These are phyloP conservation scores for Styela plicata DNA, from an alignment of 23 tunicate genomes.

Conservation along the genomic window DNA sequence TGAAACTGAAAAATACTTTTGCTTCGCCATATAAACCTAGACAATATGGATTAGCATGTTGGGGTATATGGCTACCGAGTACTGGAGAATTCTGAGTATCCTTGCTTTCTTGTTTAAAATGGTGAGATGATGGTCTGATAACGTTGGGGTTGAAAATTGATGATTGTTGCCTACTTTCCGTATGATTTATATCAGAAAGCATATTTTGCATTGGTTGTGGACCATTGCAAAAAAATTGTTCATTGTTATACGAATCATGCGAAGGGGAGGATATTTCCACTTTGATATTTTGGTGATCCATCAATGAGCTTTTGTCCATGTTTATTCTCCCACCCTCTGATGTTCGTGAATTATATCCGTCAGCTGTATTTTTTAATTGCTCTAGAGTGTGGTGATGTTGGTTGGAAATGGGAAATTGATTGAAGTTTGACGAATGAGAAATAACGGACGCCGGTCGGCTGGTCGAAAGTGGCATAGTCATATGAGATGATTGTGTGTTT, in stretches of 20 bases:
- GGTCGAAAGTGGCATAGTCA: neutral
- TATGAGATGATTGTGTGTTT: neutral
- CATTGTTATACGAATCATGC: neutral
- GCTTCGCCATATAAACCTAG: neutral
- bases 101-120: neutral
- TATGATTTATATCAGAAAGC: neutral
- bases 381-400: neutral
- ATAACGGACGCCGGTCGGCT: constrained; percentile 13
- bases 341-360: neutral
- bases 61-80: too few species aligned
- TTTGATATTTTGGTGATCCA: neutral
- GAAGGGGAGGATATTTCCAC: neutral
- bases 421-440: constrained; percentile 8
- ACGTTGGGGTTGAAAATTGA: neutral
- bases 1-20: constrained; percentile 11
- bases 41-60: constrained; percentile 1
- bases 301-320: neutral
- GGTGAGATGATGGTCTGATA: neutral
- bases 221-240: neutral
- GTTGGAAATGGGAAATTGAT: neutral
- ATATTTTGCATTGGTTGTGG: neutral
- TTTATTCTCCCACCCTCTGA: neutral
- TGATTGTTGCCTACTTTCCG: neutral
- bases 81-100: neutral
- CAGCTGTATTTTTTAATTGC: neutral